Evolutionary conservation across 92 coral and sea anemone genomes (phyloP).

Genomic region (Porites cylindrica): DNA sequence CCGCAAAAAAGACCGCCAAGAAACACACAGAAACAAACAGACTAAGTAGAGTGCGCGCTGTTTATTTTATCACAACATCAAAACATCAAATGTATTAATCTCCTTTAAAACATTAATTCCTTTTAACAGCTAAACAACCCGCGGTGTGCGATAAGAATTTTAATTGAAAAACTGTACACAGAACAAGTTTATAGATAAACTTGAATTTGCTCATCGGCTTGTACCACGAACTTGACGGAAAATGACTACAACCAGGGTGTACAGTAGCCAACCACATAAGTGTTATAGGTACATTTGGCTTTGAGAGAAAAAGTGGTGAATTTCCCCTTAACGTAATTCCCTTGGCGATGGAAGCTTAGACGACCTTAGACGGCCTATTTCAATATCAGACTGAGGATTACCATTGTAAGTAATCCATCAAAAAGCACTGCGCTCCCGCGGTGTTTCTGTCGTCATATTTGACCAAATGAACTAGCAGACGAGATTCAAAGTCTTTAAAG

Average conservation of each 20-base stretch:
- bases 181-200: not conserved
- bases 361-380: not conserved
- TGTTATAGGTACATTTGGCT: not conserved
- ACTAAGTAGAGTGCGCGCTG: not conserved
- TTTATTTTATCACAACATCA: slow-evolving; percentile 7
- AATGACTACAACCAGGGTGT: not conserved
- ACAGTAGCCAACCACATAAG: not conserved
- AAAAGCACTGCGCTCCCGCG: slow-evolving; percentile 51
- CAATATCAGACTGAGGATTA: slow-evolving; percentile 30
- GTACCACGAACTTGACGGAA: not conserved
- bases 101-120: slow-evolving; percentile 21
- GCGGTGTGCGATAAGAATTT: slow-evolving; percentile 2
- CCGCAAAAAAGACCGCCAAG: slow-evolving; percentile 21
- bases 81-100: slow-evolving; percentile 2
- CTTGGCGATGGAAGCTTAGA: slow-evolving; percentile 15
- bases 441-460: slow-evolving; percentile 43
- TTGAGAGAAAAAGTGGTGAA: not conserved
- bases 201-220: not conserved
- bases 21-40: not conserved
- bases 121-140: slow-evolving; percentile 40
- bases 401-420: slow-evolving; percentile 43
- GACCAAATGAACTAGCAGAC: slow-evolving; percentile 19
- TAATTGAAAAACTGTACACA: not conserved
- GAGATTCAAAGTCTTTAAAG: slow-evolving; percentile 4
- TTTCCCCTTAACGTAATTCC: slow-evolving; percentile 4